Conservation (phyloP, 2,113 vertebrate genomes). For the Pholis gunnellus region DNA sequence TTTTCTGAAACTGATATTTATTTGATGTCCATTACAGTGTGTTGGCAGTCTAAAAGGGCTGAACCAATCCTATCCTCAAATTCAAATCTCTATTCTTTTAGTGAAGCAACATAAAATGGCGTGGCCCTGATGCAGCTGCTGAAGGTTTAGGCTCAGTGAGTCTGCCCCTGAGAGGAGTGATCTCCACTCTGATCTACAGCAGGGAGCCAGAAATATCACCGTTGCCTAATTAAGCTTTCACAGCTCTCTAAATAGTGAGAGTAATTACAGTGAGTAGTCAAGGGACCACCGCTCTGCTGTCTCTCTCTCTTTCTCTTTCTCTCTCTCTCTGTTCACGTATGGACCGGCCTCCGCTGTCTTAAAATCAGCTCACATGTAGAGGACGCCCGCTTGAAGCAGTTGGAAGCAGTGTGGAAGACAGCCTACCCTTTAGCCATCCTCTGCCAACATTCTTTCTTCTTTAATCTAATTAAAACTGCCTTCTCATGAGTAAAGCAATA, state of each 20-base stretch:
- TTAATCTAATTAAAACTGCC: neutral
- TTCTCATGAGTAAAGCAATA: neutral
- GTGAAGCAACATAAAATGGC: neutral
- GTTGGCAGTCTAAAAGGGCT: neutral
- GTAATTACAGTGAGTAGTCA: conserved; percentile 62
- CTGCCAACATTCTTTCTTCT: neutral
- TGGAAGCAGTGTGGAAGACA: neutral
- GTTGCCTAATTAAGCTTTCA: conserved; percentile 56
- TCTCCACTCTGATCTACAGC: conserved; percentile 30
- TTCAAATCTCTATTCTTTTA: neutral
- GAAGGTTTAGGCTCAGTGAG: neutral
- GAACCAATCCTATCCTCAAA: neutral
- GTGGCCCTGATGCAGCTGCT: neutral
- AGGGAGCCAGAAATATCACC: conserved; percentile 36
- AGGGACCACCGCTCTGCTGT: neutral
- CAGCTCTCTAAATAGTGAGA: conserved; percentile 38
- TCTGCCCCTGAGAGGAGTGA: neutral
- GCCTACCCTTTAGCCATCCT: neutral
- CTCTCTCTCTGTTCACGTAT: neutral
- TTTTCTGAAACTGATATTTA: too few species aligned
- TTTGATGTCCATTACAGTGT: neutral
- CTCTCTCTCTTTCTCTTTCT: neutral
- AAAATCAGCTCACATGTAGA: neutral
- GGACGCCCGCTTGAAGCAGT: neutral
- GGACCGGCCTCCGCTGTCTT: neutral